Evolutionary conservation across 2,113 vertebrate species (phyloP).

Genomic region (Serinus canaria): DNA sequence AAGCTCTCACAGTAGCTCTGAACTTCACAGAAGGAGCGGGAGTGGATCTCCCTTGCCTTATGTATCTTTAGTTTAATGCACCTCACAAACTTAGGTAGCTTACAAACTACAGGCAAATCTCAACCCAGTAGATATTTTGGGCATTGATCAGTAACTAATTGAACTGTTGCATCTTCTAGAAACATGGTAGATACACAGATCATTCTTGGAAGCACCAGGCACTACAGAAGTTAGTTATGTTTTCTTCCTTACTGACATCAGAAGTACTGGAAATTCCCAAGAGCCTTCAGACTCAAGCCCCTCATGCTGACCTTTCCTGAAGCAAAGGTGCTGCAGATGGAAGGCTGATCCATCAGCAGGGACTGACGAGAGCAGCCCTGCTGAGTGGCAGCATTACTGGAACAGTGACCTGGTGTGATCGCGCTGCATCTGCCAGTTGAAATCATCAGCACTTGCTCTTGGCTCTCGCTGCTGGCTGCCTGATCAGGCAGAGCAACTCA

Average conservation of each 20-base stretch:
- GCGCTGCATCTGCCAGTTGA: slow-evolving; percentile 33
- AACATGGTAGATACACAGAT: not conserved
- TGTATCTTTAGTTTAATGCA: not conserved
- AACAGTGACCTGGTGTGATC: slow-evolving; percentile 5
- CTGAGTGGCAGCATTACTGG: not conserved
- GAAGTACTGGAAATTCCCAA: not conserved
- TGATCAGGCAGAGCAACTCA: slow-evolving; percentile 43
- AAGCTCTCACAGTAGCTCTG: not conserved
- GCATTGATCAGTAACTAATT: not conserved
- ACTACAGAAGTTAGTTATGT: not conserved
- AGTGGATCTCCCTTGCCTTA: not conserved
- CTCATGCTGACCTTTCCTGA: not conserved
- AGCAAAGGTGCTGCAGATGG: not conserved
- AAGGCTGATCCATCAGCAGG: not conserved
- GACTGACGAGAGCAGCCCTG: not conserved
- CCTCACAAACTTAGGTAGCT: not conserved
- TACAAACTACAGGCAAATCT: not conserved
- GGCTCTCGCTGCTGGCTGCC: slow-evolving; percentile 37
- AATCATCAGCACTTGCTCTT: slow-evolving; percentile 58
- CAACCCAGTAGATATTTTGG: not conserved
- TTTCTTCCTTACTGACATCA: not conserved
- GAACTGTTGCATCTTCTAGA: not conserved
- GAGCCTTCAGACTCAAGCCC: not conserved
- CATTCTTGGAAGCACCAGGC: not conserved
- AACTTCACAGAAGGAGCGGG: not conserved